Percentiles rank a stretch among this genome's conserved stretches.
Evolutionary conservation across 2,888 invertebrate genomes (phyloP).

Genomic region (Tachystola acroxantha): DNA sequence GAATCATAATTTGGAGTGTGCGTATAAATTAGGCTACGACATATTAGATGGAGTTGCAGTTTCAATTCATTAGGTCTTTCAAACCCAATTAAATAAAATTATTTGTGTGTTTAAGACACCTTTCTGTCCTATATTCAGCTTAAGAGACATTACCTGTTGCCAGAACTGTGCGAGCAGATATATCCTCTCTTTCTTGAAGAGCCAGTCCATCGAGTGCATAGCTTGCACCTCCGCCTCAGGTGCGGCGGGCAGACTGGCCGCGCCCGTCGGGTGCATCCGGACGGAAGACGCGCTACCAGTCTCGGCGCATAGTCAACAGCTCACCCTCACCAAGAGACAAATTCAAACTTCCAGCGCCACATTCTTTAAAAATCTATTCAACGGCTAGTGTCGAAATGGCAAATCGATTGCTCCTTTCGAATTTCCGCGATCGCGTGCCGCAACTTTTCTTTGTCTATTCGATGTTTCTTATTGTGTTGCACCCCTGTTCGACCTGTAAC

Average conservation of each 20-base stretch:
- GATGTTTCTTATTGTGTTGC: constrained; percentile 50
- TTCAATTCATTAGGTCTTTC: too few relatives aligned
- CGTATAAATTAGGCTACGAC: too few relatives aligned
- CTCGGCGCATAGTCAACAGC: constrained; percentile 54
- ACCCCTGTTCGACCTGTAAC: constrained; percentile 56
- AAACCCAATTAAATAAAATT: too few relatives aligned
- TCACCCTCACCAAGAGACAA: constrained; percentile 17
- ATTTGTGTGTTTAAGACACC: too few relatives aligned
- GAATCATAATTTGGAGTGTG: too few relatives aligned
- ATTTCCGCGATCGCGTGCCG: constrained; percentile 38
- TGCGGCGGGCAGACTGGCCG: constrained; percentile 86
- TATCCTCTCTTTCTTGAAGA: constrained; percentile 96
- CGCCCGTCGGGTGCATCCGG: constrained; percentile 88
- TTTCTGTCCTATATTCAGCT: too few relatives aligned
- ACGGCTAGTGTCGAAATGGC: constrained; percentile 25
- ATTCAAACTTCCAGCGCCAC: constrained; percentile 32
- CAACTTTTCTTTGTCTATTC: constrained; percentile 30
- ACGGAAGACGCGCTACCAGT: constrained; percentile 50
- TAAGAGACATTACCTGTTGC: constrained; percentile 88
- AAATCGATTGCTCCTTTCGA: constrained; percentile 49
- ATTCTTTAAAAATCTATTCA: constrained; percentile 24
- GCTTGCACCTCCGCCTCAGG: constrained; percentile 94
- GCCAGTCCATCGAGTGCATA: constrained; percentile 98
- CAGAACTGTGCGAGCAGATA: constrained; percentile 96
- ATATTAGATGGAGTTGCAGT: too few relatives aligned